Evolutionary conservation across 2,888 invertebrate species (phyloP).

Genomic region (Cataglyphis livida): DNA sequence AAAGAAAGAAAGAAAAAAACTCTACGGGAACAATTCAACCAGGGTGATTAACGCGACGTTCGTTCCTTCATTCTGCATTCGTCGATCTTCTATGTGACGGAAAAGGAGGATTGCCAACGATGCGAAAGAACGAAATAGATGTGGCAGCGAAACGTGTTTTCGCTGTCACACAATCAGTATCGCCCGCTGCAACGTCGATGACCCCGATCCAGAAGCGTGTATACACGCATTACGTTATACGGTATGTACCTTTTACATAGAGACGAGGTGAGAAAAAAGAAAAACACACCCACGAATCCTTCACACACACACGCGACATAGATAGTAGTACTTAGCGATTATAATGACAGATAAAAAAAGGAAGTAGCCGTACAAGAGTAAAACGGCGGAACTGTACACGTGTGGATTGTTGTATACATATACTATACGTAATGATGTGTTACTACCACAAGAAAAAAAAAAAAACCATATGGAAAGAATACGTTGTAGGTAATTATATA

Average conservation of each 20-base stretch:
- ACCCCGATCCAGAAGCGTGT: neutral
- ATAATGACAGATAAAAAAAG: constrained; percentile 10
- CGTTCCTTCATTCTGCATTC: neutral
- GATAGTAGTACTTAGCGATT: constrained; percentile 25
- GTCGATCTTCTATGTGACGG: neutral
- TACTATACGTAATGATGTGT: constrained; percentile 63
- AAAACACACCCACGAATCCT: neutral
- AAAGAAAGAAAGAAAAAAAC: neutral
- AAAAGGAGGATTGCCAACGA: neutral
- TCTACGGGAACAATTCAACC: constrained; percentile 26
- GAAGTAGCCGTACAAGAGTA: constrained; percentile 5
- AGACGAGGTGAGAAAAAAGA: constrained; percentile 10
- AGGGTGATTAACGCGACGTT: constrained; percentile 23
- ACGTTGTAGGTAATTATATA: constrained; percentile 55
- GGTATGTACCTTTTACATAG: constrained; percentile 24
- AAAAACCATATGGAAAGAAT: constrained; percentile 47
- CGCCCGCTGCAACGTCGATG: neutral
- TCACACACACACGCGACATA: constrained; percentile 18
- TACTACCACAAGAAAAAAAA: constrained; percentile 55
- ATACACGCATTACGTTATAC: constrained; percentile 5
- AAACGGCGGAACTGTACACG: constrained; percentile 19
- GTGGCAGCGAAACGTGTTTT: neutral
- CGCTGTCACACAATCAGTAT: constrained; percentile 11
- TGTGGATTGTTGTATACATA: constrained; percentile 35
- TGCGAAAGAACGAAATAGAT: neutral